These are phyloP conservation scores for Ecliptopera silaceata DNA, from an alignment of 2,888 invertebrate species.

Conservation along the genomic window DNA sequence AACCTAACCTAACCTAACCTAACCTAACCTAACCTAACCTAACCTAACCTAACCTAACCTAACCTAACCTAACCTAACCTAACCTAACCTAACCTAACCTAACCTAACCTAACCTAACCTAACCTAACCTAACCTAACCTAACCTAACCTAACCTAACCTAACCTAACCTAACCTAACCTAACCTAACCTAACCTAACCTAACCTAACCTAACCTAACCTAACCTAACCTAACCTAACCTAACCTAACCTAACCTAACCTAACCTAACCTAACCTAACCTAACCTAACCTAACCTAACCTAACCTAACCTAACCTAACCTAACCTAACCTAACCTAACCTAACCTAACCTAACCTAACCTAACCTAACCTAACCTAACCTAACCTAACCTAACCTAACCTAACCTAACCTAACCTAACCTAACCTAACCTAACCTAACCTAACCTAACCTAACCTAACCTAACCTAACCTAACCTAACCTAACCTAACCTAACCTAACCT, in stretches of 20 bases:
- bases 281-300: slow-evolving; percentile 30
- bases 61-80: slow-evolving; percentile 23
- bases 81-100: slow-evolving; percentile 14
- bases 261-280: slow-evolving; percentile 29
- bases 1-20: slow-evolving; percentile 24
- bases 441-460: slow-evolving; percentile 26
- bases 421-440: slow-evolving; percentile 24
- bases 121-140: slow-evolving; percentile 25
- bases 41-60: slow-evolving; percentile 20
- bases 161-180: slow-evolving; percentile 23
- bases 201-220: slow-evolving; percentile 15
- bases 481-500: slow-evolving; percentile 23
- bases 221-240: slow-evolving; percentile 28
- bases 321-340: slow-evolving; percentile 29
- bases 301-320: slow-evolving; percentile 30
- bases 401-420: slow-evolving; percentile 26
- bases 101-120: slow-evolving; percentile 14
- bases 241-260: slow-evolving; percentile 29
- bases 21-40: slow-evolving; percentile 20
- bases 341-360: slow-evolving; percentile 30
- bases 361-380: slow-evolving; percentile 29
- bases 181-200: slow-evolving; percentile 17
- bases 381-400: slow-evolving; percentile 29
- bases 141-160: slow-evolving; percentile 30
- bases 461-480: slow-evolving; percentile 18